phyloP scores from a whole-genome alignment of 2,113 vertebrate genomes.

The Pelusios castaneus region DNA sequence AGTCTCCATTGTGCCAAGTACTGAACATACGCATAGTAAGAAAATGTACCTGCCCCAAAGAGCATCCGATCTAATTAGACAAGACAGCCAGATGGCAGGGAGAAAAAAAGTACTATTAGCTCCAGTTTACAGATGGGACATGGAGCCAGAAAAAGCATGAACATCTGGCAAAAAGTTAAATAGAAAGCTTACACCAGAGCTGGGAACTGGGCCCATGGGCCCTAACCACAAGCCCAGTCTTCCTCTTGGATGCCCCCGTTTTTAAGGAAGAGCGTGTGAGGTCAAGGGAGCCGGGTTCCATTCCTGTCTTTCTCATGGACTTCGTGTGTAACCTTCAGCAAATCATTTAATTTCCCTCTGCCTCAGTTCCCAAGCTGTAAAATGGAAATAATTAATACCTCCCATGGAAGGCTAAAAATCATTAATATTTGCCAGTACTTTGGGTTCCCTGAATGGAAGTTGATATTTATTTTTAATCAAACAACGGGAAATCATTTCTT shows the following conservation, averaged over 20 bases:
- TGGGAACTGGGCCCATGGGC: background rate
- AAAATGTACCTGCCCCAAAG: background rate
- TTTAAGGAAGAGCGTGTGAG: background rate
- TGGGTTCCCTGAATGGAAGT: rapidly evolving
- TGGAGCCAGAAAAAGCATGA: background rate
- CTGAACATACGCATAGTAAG: background rate
- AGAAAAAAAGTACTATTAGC: background rate
- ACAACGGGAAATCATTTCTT: background rate
- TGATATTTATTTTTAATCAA: rapidly evolving
- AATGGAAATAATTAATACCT: background rate
- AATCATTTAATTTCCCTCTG: background rate
- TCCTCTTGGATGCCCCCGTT: background rate
- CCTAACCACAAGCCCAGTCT: rapidly evolving
- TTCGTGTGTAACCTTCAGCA: rapidly evolving
- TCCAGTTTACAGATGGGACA: background rate
- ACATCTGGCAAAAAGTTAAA: background rate
- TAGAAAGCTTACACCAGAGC: background rate
- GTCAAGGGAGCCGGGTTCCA: background rate
- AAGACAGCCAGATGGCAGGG: background rate
- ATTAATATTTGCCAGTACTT: background rate
- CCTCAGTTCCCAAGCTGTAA: background rate
- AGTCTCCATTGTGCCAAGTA: background rate
- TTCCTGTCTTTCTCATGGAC: background rate
- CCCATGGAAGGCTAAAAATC: background rate
- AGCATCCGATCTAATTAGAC: background rate